Evolutionary conservation across 2,888 invertebrate species (phyloP), one percentile per base, ranked within the genome.

Genomic region (Stenodera caucasica): DNA sequence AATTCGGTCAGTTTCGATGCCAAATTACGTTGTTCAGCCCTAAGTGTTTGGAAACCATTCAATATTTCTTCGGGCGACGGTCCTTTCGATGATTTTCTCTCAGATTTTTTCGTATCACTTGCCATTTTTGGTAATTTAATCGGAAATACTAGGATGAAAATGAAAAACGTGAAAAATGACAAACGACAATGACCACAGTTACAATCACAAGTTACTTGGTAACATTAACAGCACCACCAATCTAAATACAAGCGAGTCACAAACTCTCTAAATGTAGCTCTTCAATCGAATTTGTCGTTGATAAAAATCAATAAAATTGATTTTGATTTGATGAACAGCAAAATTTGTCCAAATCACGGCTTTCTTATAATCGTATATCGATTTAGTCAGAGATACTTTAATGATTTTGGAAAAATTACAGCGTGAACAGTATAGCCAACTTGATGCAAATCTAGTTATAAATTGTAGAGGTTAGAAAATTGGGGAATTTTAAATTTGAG

Each of bases 1-100:
- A 98, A 83, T 82, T 98, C 96, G 0, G 92, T 90, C 64, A 97
- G 86, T 85, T 96, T 97, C 71, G 88, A 89, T 29, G 92, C 92
- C 72, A 96, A 82, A 72, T 87, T 86, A 74, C 95, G 85, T 81
- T 98, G 98, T 77, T 97, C 96, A 70, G 87, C 88, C 50, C 97
- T 85, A 55, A 98, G 84, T 62, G 86, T 84, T 82, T 97, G 94
- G 82, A 98, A 97, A 59, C 91, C 92, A 53, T 87, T 85, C 69
- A 95, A 85, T 72, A 97, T 89, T 82, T 94, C 92, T 78, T 95
- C 94, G 66, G 86, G 87, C 26, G 85, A 82, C 70, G 83, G 84
- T 4, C 75, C 75, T 57, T 85, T 86, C n/a, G 65, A 62, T 72
- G 75, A 57, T 81, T 84, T 75, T 67, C 78, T 77, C 23, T 79